These are phyloP conservation scores for Montipora sp. DNA, from an alignment of 64 coral and sea anemone genomes.

Conservation along the genomic window DNA sequence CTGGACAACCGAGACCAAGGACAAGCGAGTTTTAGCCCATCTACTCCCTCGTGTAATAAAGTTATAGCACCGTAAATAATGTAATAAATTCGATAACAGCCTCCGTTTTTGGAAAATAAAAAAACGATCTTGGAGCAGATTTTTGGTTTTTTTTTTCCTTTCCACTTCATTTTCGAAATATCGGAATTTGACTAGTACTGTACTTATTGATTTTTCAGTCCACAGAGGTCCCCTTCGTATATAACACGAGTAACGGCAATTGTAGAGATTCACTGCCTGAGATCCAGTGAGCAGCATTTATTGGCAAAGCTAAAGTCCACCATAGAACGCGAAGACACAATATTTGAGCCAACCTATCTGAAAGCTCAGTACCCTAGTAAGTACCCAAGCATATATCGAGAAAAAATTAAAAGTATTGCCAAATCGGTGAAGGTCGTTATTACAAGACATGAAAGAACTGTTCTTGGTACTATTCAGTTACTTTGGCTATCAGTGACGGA, in stretches of 20 bases:
- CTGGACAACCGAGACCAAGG: too few relatives aligned
- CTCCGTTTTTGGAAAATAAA: too few relatives aligned
- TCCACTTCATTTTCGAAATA: too few relatives aligned
- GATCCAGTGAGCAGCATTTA: conserved; percentile 13
- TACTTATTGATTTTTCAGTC: neutral
- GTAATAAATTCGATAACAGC: too few relatives aligned
- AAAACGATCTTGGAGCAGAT: too few relatives aligned
- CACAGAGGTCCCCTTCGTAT: conserved; percentile 11
- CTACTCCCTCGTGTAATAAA: too few relatives aligned
- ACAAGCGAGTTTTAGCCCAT: too few relatives aligned
- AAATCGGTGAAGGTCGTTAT: neutral
- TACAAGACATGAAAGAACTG: neutral
- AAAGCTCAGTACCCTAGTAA: conserved; percentile 35
- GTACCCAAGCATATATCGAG: neutral
- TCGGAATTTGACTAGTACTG: too few relatives aligned
- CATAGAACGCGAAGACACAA: neutral
- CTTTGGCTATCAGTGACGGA: too few relatives aligned
- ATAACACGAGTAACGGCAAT: neutral
- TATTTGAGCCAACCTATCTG: conserved; percentile 3
- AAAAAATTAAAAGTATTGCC: neutral
- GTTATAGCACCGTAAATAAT: too few relatives aligned
- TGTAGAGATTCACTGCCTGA: conserved; percentile 31
- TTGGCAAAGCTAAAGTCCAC: conserved; percentile 12
- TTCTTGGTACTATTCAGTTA: neutral
- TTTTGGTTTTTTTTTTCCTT: too few relatives aligned